A percentile compares a stretch with the other conserved stretches of the same genome.
Conservation (phyloP, 2,113 vertebrate genomes). For the Gallinago media region DNA sequence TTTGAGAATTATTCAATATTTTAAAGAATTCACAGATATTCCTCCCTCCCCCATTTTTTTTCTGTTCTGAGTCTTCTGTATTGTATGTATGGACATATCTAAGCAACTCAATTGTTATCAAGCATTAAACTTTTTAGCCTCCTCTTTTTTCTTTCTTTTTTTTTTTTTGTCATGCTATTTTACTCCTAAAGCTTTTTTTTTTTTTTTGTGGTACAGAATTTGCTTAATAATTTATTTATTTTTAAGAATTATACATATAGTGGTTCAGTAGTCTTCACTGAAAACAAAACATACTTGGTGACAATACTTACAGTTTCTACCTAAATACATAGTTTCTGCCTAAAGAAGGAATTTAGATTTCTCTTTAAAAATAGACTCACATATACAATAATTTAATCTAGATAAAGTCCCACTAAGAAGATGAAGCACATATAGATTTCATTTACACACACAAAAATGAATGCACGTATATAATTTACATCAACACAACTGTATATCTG, state of each 20-base stretch:
- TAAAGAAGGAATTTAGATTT: background rate
- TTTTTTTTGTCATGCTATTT: background rate
- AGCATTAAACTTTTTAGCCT: background rate
- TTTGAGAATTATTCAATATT: background rate
- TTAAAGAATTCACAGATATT: background rate
- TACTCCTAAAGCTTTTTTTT: background rate
- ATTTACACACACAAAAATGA: background rate
- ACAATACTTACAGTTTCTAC: background rate
- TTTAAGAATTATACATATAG: background rate
- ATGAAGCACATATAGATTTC: background rate
- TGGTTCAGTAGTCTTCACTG: background rate
- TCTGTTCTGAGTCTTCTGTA: background rate
- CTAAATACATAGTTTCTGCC: background rate
- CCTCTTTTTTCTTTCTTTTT: background rate
- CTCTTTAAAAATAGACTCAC: background rate
- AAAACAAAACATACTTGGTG: background rate
- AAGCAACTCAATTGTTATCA: background rate
- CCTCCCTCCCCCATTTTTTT: rapidly evolving
- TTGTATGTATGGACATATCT: background rate
- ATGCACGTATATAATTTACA: background rate
- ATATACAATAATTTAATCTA: background rate
- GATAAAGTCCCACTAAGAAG: background rate
- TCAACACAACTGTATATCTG: background rate
- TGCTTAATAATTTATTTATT: background rate
- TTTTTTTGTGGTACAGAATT: background rate